Conservation (phyloP, 2,797 vertebrate species). For the Muscicapa striata region DNA sequence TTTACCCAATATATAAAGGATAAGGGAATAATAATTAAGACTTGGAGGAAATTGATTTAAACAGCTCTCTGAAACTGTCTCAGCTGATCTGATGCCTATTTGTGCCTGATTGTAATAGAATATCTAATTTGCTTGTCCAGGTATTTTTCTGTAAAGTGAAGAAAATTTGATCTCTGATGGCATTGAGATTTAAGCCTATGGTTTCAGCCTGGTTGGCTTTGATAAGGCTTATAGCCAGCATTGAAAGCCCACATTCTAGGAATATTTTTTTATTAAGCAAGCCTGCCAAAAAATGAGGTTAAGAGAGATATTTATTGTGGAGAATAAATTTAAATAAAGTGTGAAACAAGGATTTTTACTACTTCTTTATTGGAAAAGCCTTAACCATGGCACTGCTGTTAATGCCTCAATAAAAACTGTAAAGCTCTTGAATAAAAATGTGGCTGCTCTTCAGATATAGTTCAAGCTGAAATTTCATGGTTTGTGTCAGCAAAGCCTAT, state of each 20-base stretch:
- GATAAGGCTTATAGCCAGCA: not conserved
- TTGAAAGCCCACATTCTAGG: not conserved
- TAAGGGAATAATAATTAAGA: not conserved
- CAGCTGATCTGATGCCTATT: not conserved
- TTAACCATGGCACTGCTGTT: conserved; percentile 31
- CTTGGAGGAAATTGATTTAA: not conserved
- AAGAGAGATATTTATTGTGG: not conserved
- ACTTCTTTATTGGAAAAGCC: not conserved
- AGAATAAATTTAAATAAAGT: conserved; percentile 24
- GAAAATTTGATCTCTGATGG: not conserved
- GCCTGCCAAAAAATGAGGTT: not conserved
- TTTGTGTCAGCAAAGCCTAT: conserved; percentile 34
- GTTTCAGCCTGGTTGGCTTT: not conserved
- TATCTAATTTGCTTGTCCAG: not conserved
- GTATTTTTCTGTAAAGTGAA: not conserved
- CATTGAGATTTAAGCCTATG: not conserved
- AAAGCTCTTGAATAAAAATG: conserved; percentile 19
- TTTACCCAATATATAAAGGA: not conserved
- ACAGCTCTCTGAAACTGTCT: not conserved
- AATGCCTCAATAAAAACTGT: conserved; percentile 39
- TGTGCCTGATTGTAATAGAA: not conserved
- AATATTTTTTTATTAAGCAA: conserved; percentile 10
- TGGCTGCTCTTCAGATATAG: conserved; percentile 35
- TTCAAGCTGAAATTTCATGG: conserved; percentile 36
- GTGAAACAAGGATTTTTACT: not conserved